Evolutionary conservation across 2,888 invertebrate species (phyloP).

Genomic region (Leptodirus hochenwartii): DNA sequence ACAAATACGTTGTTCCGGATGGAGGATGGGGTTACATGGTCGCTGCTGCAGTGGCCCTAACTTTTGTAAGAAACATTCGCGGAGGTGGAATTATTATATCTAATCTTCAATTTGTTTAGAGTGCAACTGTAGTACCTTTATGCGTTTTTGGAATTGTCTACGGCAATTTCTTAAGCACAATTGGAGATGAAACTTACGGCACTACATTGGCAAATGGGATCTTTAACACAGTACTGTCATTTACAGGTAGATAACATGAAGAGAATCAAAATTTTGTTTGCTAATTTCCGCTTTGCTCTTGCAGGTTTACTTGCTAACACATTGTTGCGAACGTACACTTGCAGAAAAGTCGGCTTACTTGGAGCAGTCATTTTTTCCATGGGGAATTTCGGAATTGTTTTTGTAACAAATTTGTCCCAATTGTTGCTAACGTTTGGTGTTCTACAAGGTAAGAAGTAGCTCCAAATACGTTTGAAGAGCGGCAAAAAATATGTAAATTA

Average conservation of each 20-base stretch:
- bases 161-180: constrained; percentile 43
- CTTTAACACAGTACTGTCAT: constrained; percentile 43
- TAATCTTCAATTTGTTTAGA: too few species aligned
- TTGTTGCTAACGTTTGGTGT: constrained; percentile 45
- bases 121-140: constrained; percentile 44
- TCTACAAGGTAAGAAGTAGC: constrained; percentile 33
- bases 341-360: constrained; percentile 44
- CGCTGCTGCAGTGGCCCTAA: constrained; percentile 50
- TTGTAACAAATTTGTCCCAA: constrained; percentile 41
- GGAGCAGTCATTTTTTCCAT: constrained; percentile 44
- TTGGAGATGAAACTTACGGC: constrained; percentile 50
- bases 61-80: constrained; percentile 47
- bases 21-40: constrained; percentile 72
- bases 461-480: not conserved
- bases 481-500: not conserved
- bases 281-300: constrained; percentile 14
- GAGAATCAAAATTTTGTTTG: constrained; percentile 9
- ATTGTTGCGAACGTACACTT: constrained; percentile 43
- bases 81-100: too few species aligned
- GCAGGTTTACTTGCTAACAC: constrained; percentile 49
- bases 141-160: constrained; percentile 54
- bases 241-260: constrained; percentile 32
- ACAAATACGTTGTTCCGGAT: constrained; percentile 19
- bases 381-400: constrained; percentile 42
- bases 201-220: constrained; percentile 51